phyloP scores from a whole-genome alignment of 2,113 vertebrate genomes.

The Rhagologus leucostigma region DNA sequence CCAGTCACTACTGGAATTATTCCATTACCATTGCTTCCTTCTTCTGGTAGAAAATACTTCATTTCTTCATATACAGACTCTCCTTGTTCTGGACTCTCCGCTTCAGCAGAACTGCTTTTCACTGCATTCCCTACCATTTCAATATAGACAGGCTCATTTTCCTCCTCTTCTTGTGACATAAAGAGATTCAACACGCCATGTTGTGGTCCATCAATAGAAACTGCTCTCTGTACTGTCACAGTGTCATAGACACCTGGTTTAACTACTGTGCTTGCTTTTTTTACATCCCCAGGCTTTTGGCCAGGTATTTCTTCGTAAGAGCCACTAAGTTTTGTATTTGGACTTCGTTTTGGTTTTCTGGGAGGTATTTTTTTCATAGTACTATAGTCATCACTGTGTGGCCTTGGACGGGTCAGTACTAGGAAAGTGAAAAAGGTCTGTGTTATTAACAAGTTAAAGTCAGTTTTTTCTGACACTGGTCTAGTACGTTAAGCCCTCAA shows the following conservation, averaged over 20 bases:
- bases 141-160: conserved; percentile 86
- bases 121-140: conserved; percentile 88
- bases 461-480: background rate
- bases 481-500: background rate
- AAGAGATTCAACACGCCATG: conserved; percentile 68
- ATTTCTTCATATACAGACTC: conserved; percentile 97
- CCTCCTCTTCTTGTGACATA: conserved; percentile 75
- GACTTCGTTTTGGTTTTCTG: conserved; percentile 93
- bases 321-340: conserved; percentile 91
- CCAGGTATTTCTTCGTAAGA: conserved; percentile 92
- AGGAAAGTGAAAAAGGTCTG: background rate
- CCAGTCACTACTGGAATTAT: conserved; percentile 23
- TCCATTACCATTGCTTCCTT: conserved; percentile 54
- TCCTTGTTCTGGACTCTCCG: conserved; percentile 77
- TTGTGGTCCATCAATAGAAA: conserved; percentile 73
- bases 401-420: conserved; percentile 87
- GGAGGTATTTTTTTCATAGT: conserved; percentile 95
- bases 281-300: conserved; percentile 77
- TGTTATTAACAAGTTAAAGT: background rate
- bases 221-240: conserved; percentile 68
- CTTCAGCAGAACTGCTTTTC: conserved; percentile 58
- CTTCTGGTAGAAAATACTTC: conserved; percentile 87
- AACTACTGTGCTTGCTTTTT: conserved; percentile 60
- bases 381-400: conserved; percentile 96
- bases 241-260: conserved; percentile 66